Conservation (phyloP, 2,797 vertebrate species). For the Pempheris klunzingeri region DNA sequence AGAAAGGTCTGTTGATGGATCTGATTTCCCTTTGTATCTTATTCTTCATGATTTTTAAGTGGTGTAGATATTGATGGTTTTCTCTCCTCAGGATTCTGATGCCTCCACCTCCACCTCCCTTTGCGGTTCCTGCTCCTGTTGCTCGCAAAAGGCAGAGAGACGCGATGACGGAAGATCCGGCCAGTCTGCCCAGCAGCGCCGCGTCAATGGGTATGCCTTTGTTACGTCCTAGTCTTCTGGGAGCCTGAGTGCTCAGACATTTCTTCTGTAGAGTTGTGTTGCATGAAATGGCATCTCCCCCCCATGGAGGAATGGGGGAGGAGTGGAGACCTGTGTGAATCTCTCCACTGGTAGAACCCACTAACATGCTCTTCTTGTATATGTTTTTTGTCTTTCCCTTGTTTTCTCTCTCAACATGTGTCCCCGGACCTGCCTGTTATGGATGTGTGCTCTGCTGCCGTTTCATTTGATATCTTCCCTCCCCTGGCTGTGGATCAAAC, state of each 20-base stretch:
- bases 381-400: slow-evolving; percentile 87
- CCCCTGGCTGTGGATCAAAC: slow-evolving; percentile 80
- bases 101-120: slow-evolving; percentile 80
- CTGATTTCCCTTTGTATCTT: not conserved
- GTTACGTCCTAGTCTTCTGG: slow-evolving; percentile 17
- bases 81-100: slow-evolving; percentile 78
- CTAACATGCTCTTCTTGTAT: slow-evolving; percentile 84
- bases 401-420: slow-evolving; percentile 87
- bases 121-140: slow-evolving; percentile 55
- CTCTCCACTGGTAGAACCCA: slow-evolving; percentile 59
- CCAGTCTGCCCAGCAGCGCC: slow-evolving; percentile 20
- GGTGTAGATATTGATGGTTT: slow-evolving; percentile 2
- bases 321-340: slow-evolving; percentile 80
- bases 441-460: slow-evolving; percentile 83
- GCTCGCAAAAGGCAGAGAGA: slow-evolving; percentile 80
- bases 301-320: slow-evolving; percentile 73
- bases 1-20: slow-evolving; percentile 74
- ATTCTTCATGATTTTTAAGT: not conserved
- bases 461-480: slow-evolving; percentile 82
- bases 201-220: slow-evolving; percentile 75
- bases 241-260: slow-evolving; percentile 35
- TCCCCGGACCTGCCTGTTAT: slow-evolving; percentile 79
- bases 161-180: slow-evolving; percentile 22
- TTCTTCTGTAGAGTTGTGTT: slow-evolving; percentile 60
- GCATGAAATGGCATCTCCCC: slow-evolving; percentile 71